Evolutionary conservation across 2,888 invertebrate genomes (phyloP), one percentile per base, ranked within the genome.

Genomic region (Escarpia spicata): DNA sequence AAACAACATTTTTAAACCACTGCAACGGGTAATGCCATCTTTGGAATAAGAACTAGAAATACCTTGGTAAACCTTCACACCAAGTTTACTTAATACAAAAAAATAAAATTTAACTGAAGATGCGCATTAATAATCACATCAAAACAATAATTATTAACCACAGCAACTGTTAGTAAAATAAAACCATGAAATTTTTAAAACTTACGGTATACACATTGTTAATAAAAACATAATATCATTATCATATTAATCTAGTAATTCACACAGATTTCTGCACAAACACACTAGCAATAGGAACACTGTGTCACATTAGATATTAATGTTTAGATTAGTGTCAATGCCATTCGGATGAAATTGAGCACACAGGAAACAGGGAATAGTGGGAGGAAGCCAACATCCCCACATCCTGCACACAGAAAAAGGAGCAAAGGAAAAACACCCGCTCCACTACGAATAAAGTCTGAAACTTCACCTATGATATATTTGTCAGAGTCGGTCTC

Each of bases 401-500:
- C 26, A 2, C 26, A 75, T 75, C 75, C 75, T 26, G 75, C 75
- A 75, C 75, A 75, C 75, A 75, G 26, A 75, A 75, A 75, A 75
- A 26, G 75, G 75, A 75, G 75, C 75, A 75, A 75, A 75, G 26
- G 19, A 75, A 75, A 75, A 26, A 26, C 75, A 75, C 19, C 75
- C 26, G 75, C 75, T 75, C 75, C 75, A 26, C 26, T 75, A 19
- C 6, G 75, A 75, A 75, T 6, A 75, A 75, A 6, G 75, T 75
- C 19, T 75, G 75, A 75, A 75, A 75, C 75, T 75, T 75, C 75
- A 75, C 75, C 75, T 75, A 75, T 75, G 75, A 26, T 75, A 75
- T 75, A 75, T 75, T 75, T 75, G 75, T n/a, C 75, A 4, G 75
- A 75, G 26, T 75, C 26, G 6, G 75, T 19, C n/a, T 75, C 75